phyloP scores from a whole-genome alignment of 2,113 vertebrate genomes.

The Emydocephalus ijimae region DNA sequence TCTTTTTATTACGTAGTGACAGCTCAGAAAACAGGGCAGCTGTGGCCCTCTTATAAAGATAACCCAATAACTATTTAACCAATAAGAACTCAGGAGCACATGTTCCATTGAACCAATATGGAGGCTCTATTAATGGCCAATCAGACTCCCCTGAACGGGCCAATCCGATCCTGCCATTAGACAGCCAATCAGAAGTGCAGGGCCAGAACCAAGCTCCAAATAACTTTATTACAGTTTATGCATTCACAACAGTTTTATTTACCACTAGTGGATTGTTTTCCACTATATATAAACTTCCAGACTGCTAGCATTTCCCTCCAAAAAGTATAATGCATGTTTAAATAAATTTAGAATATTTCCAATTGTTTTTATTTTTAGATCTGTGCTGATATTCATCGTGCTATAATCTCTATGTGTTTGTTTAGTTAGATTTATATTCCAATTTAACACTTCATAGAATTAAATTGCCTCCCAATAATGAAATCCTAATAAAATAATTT shows the following conservation, averaged over 20 bases:
- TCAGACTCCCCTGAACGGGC: too few relatives aligned
- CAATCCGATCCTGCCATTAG: too few relatives aligned
- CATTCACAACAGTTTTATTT: neutral
- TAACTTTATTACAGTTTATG: too few relatives aligned
- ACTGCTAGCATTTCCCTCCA: neutral
- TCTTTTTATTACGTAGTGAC: too few relatives aligned
- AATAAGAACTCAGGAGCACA: too few relatives aligned
- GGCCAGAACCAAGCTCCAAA: too few relatives aligned
- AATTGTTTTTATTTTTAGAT: neutral
- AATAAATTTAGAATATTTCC: neutral
- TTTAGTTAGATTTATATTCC: neutral
- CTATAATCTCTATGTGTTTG: neutral
- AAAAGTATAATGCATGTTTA: neutral
- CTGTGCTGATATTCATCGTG: neutral
- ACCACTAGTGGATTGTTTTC: neutral
- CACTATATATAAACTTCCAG: neutral
- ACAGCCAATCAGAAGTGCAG: too few relatives aligned
- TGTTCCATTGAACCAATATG: too few relatives aligned
- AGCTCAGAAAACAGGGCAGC: too few relatives aligned
- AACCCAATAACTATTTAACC: too few relatives aligned
- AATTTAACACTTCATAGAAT: neutral
- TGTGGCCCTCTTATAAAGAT: too few relatives aligned
- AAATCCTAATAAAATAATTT: neutral
- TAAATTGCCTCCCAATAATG: neutral
- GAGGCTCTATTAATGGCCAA: too few relatives aligned